Evolutionary conservation across 1,140 invertebrate genomes (phyloP).

Genomic region (Ericerus pela): DNA sequence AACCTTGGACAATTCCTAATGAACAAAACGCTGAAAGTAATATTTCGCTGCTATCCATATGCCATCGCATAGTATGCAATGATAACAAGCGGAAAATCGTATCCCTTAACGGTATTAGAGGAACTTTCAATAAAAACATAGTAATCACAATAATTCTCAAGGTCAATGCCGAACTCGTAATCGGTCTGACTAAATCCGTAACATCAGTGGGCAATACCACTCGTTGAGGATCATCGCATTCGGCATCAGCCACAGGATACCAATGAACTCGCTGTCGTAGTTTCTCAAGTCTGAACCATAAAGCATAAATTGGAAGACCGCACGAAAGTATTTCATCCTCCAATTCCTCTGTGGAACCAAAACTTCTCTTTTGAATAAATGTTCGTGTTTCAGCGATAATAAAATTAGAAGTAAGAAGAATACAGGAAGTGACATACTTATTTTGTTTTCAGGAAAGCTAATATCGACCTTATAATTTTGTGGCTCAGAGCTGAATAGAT

Average conservation of each 20-base stretch:
- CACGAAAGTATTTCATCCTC: constrained; percentile 47
- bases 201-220: constrained; percentile 45
- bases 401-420: background rate
- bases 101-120: background rate
- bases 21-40: background rate
- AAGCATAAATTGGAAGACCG: constrained; percentile 43
- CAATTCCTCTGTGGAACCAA: constrained; percentile 33
- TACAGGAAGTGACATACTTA: background rate
- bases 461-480: background rate
- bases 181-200: constrained; percentile 43
- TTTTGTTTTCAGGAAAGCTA: background rate
- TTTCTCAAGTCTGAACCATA: constrained; percentile 48
- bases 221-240: constrained; percentile 37
- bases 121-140: background rate
- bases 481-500: background rate
- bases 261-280: constrained; percentile 44
- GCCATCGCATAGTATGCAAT: background rate
- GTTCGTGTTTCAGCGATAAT: background rate
- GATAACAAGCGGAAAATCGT: background rate
- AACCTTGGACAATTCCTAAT: background rate
- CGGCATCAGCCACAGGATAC: constrained; percentile 35
- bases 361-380: background rate
- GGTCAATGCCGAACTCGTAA: constrained; percentile 30
- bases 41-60: background rate
- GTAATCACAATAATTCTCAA: background rate